Percentiles rank a stretch among this genome's conserved stretches.
Conservation (phyloP, 2,113 vertebrate genomes). For the Peromyscus californicus region DNA sequence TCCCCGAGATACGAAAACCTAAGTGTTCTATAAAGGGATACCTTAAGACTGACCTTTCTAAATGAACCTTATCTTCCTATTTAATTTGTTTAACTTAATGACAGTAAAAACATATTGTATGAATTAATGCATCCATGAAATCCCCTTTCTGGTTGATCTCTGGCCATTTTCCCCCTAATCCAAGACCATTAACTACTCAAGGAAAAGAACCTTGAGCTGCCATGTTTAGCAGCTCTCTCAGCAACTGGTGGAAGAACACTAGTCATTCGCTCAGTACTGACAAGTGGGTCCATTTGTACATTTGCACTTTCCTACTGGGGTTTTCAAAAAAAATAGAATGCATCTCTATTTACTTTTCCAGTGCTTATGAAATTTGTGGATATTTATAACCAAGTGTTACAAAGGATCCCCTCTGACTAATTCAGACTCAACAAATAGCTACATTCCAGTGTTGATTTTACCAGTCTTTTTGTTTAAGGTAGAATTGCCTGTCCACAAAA, state of each 20-base stretch:
- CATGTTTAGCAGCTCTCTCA: slow-evolving; percentile 7
- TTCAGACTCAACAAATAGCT: slow-evolving; percentile 46
- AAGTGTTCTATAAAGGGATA: slow-evolving; percentile 11
- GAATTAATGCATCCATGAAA: slow-evolving; percentile 25
- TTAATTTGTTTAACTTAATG: slow-evolving; percentile 57
- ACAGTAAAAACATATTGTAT: slow-evolving; percentile 14
- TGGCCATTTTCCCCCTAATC: slow-evolving; percentile 15
- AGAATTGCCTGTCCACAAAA: slow-evolving; percentile 62
- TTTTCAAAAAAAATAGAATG: slow-evolving; percentile 12
- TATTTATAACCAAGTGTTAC: slow-evolving; percentile 63
- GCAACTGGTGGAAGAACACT: neutral
- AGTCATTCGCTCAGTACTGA: neutral
- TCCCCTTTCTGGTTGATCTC: slow-evolving; percentile 37
- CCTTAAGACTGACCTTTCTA: slow-evolving; percentile 29
- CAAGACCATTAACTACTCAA: slow-evolving; percentile 32
- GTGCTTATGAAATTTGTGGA: slow-evolving; percentile 22
- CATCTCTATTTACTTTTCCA: slow-evolving; percentile 46
- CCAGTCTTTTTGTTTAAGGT: slow-evolving; percentile 66
- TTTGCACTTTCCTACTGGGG: slow-evolving; percentile 37
- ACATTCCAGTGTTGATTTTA: slow-evolving; percentile 61
- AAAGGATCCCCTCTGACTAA: slow-evolving; percentile 52
- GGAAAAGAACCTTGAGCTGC: slow-evolving; percentile 3
- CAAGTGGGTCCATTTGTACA: slow-evolving; percentile 4
- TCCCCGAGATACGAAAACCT: neutral
- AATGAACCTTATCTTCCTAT: slow-evolving; percentile 42